Base-by-base conservation (phyloP, 2,888 invertebrate species). In the Epirrhoe tristata region DNA sequence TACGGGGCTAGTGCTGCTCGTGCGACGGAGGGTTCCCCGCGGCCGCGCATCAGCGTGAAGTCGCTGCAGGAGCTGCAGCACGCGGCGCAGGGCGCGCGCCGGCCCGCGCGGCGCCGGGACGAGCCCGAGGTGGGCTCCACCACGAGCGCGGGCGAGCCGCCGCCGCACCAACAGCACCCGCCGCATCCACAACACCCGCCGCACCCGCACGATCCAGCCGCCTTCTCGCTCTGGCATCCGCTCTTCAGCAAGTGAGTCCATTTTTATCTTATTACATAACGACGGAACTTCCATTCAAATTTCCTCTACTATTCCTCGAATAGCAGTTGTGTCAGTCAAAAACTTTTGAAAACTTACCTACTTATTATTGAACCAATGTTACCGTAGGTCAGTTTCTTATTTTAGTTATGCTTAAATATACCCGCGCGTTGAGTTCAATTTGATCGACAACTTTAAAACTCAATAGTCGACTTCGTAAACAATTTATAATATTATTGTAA, bases 161-260 rank as follows among this genome's bases (percentile, higher is more conserved):
- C 84, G 39, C 83, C 85, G 80, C 24, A 24, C 24, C 24, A 24
- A 3, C 24, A 24, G 24, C 24, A 24, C 24, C 84, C 86, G 79
- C 88, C 73, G 6, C 71, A 67, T 39, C 43, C 53, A 62, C 70
- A 43, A 62, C 43, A 59, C 36, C 70, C 51, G 60, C 72, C 89
- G 77, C 88, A 92, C 56, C 87, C 89, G 14, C 89, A 89, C 79
- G 91, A 91, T 75, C 94, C 94, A 70, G 93, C 95, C 56, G 95
- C 96, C 77, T 94, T 96, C 78, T 96, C 96, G 73, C 91, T 97
- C 58, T 97, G 97, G 97, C 97, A 97, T 92, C 97, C 97, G 62
- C 94, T 97, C 57, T 97, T 97, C 87, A 96, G 97, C 94, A 97
- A 96, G 97, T 97, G 93, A 96, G 95, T 94, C 77, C 12, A 34